Evolutionary conservation across 1,140 invertebrate genomes (phyloP).

Genomic region (Anastrepha ludens): DNA sequence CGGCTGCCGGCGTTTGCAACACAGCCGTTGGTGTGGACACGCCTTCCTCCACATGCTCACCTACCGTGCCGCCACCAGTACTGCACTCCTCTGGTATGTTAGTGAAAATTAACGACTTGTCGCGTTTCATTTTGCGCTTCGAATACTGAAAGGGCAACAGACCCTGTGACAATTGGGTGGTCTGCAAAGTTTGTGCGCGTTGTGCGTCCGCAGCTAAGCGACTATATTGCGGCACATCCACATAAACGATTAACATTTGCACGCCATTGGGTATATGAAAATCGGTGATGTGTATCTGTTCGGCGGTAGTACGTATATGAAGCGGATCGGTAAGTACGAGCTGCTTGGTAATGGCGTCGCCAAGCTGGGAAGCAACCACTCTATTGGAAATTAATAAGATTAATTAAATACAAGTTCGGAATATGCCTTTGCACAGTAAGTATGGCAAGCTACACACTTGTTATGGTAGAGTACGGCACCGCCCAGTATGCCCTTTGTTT

Average conservation of each 20-base stretch:
- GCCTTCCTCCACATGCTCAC: conserved; percentile 37
- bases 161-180: conserved; percentile 61
- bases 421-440: background rate
- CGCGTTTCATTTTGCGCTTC: conserved; percentile 80
- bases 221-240: conserved; percentile 79
- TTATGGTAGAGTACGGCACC: conserved; percentile 88
- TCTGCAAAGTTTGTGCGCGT: conserved; percentile 67
- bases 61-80: background rate
- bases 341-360: conserved; percentile 83
- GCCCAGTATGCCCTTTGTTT: conserved; percentile 83
- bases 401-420: background rate
- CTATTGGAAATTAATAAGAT: conserved; percentile 74
- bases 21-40: background rate
- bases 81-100: conserved; percentile 82
- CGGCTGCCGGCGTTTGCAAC: background rate
- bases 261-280: conserved; percentile 85
- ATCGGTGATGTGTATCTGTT: conserved; percentile 77
- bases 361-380: conserved; percentile 86
- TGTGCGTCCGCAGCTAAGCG: conserved; percentile 73
- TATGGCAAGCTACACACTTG: conserved; percentile 77
- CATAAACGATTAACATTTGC: conserved; percentile 85
- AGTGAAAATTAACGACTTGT: conserved; percentile 85
- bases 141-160: conserved; percentile 67
- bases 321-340: conserved; percentile 87
- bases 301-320: conserved; percentile 85